phyloP scores from a whole-genome alignment of 1,140 invertebrate species.

The Orius insidiosus region DNA sequence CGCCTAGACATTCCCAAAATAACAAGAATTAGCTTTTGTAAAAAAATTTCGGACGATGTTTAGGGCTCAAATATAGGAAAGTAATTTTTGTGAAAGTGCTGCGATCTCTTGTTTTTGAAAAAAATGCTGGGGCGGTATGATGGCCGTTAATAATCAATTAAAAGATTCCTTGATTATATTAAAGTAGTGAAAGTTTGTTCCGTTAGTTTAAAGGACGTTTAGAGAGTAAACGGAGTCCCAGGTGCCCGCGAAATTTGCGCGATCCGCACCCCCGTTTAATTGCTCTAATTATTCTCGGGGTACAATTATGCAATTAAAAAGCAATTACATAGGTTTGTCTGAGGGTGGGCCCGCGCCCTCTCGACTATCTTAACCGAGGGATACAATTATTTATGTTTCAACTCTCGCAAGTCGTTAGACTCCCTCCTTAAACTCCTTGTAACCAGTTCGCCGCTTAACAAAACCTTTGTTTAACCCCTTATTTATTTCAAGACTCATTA shows the following conservation, averaged over 20 bases:
- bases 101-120: no score
- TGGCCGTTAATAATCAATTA: no score
- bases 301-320: slow-evolving; percentile 3
- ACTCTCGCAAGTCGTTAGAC: no score
- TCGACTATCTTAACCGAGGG: background rate
- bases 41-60: no score
- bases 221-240: background rate
- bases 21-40: no score
- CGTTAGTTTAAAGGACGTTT: no score
- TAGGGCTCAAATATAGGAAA: no score
- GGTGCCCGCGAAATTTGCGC: background rate
- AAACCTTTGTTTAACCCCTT: slow-evolving; percentile 3
- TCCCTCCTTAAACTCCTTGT: background rate
- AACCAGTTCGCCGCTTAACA: background rate
- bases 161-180: no score
- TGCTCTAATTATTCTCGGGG: slow-evolving; percentile 2
- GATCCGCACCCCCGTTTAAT: background rate
- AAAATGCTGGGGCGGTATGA: no score
- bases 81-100: no score
- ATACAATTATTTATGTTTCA: slow-evolving; percentile 1
- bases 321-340: slow-evolving; percentile 2
- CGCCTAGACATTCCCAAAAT: no score
- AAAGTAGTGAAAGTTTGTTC: no score
- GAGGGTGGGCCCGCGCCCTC: background rate
- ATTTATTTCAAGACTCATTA: background rate